Evolutionary conservation across 1,140 invertebrate species (phyloP), one percentile per base, ranked within the genome.

Genomic region (Trichonephila clavipes): DNA sequence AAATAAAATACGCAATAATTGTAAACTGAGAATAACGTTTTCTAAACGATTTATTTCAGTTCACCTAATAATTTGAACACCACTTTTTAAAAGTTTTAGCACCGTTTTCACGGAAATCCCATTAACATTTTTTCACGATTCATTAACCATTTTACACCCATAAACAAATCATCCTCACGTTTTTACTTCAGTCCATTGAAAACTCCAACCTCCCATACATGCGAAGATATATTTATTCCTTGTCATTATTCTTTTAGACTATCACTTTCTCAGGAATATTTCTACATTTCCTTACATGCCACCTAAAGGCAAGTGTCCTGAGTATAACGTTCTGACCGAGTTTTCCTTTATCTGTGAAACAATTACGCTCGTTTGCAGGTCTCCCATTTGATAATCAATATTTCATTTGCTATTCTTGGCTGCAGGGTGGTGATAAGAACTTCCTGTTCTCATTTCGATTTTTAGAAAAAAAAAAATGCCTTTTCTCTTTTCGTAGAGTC

Each of bases 351-450:
- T 77, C 72, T 77, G 72, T 77, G 34, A 77, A 77, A 77, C 72
- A 77, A 77, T 77, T 77, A 77, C 72, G 72, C 72, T 77, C 72
- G 72, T 77, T 77, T 77, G 72, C 72, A 77, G 28, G 72, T 77
- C 72, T 77, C 16, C 72, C 72, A 77, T 77, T 77, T 77, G 72
- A 77, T 77, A 77, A 77, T 77, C 72, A 77, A 77, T 77, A 77
- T 77, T 77, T 51, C 72, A 24, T 77, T 40, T 77, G 72, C 72
- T 77, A 77, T 77, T 77, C 72, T 77, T 28, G 72, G 72, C 72
- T 77, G 72, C 72, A 77, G 72, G 72, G 72, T 77, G 72, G 72
- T 6, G 72, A 77, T 77, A 77, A 77, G 72, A 77, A 77, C 72
- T 77, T 77, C 72, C 72, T 77, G 24, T 77, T 77, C 72, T 77